Base-by-base conservation (phyloP, 1,140 invertebrate species). In the Drosophila novamexicana region DNA sequence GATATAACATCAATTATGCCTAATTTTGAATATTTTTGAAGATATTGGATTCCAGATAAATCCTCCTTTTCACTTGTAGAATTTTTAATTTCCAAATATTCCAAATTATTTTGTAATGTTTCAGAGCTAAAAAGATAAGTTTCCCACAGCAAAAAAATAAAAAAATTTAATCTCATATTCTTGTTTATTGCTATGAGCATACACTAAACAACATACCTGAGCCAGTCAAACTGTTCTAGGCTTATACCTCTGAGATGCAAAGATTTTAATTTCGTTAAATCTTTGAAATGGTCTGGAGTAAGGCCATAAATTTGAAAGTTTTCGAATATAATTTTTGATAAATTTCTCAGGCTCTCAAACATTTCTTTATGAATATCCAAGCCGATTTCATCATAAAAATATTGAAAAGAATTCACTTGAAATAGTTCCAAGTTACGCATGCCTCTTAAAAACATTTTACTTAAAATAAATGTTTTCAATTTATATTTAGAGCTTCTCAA, bases 191-290 rank as follows among this genome's bases (percentile, higher is more conserved):
- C 5, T 5, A 5, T 29, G 4, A 29, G 22, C 22, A 29, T 5
- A 29, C 4, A 29, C 5, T 5, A 4, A 29, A 5, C 0, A 37
- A 36, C 6, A 18, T n/a, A 37, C 47, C 58, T 49, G 7, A 61
- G 10, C 58, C 54, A 57, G 2, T 61, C 6, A 49, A 49, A 49
- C 37, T 14, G 18, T 6, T 29, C 1, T 22, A 29, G 3, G 10
- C 22, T n/a, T 29, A 29, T 29, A 1, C 8, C 37, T 12, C 9
- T 42, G 7, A 57, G 12, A 6, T n/a, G 7, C 6, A 57, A 40
- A 10, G n/a, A 44, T 59, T 16, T 59, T 2, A 59, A 44, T 18
- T 34, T 45, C 10, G 9, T 34, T 14, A 59, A 44, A 16, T 59
- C 14, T 45, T 59, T 4, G 16, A 59, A 59, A 45, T 45, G 40